These are phyloP conservation scores for Engystomops pustulosus DNA, from an alignment of 2,113 vertebrate genomes.

Conservation along the genomic window DNA sequence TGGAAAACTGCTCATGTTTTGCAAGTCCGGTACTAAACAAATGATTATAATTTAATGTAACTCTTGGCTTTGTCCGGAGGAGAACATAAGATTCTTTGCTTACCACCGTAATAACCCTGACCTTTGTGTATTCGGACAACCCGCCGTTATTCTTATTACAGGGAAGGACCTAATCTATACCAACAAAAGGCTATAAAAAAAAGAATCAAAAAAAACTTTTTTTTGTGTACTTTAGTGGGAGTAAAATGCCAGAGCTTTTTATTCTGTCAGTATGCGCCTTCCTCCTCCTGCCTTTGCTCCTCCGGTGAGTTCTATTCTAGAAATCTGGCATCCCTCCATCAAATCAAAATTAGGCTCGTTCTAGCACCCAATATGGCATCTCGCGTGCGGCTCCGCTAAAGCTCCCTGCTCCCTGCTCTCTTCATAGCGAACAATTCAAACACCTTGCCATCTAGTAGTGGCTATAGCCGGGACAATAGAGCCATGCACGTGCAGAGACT, in stretches of 20 bases:
- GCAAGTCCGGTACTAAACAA: constrained; percentile 17
- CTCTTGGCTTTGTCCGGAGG: constrained; percentile 28
- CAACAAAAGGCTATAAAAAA: constrained; percentile 46
- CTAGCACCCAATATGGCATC: constrained; percentile 51
- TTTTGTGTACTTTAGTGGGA: constrained; percentile 50
- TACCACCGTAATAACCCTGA: constrained; percentile 35
- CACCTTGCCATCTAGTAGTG: neutral
- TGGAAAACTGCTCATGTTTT: neutral
- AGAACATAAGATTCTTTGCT: constrained; percentile 49
- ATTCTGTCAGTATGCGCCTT: constrained; percentile 5
- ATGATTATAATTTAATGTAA: constrained; percentile 9
- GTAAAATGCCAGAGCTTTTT: constrained; percentile 47
- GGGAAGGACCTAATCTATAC: constrained; percentile 44
- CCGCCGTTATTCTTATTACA: constrained; percentile 46
- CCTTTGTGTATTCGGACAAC: constrained; percentile 33
- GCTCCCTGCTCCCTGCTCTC: constrained; percentile 24
- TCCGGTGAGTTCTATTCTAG: constrained; percentile 45
- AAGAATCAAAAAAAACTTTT: neutral
- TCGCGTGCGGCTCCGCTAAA: neutral
- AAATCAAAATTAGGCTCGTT: constrained; percentile 42
- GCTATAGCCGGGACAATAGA: constrained; percentile 28
- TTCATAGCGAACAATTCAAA: constrained; percentile 34
- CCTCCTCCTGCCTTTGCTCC: constrained; percentile 25
- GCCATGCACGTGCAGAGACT: constrained; percentile 31
- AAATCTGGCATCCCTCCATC: constrained; percentile 48